Base-by-base conservation (phyloP, 2,888 invertebrate genomes). In the Xylophagus ater region DNA sequence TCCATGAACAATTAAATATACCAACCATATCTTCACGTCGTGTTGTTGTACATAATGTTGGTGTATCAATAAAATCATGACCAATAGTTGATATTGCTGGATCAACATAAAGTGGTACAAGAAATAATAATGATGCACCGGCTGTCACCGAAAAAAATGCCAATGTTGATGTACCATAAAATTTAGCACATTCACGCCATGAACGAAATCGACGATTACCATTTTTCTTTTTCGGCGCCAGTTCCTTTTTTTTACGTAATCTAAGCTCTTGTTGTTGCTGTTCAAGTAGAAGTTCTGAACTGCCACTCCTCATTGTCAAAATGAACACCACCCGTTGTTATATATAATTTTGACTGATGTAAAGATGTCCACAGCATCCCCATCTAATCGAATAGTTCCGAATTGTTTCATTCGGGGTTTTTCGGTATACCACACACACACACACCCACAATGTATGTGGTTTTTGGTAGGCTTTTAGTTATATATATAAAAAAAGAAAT, bases 1-100 rank as follows among this genome's bases (percentile, higher is more conserved):
- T 80, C 89, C 89, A 89, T 37, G 87, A 83, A 60, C 89, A 90
- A 60, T 89, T 89, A 42, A 82, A 82, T 43, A 89, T 68, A 4
- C 89, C 89, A 59, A 84, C 78, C 21, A 83, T 81, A 59, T 85
- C 84, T 40, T 84, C 76, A 58, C 87, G 86, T 48, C 81, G 79
- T 35, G 82, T 81, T 18, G 82, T 82, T 30, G 83, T 73, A 59
- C 89, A 89, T 36, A 86, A 77, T 12, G 87, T 87, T 12, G 89
- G 82, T 58, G 78, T 77, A 31, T 85, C 82, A 47, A 85, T 81
- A 57, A 86, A 89, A 59, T 89, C 86, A 26, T 89, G 86, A 55
- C 87, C 71, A 47, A 89, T 77, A 29, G 88, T 87, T 48, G 88
- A 83, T 57, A 89, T 80, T 38, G 89, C 88, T 47, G 89, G 89